These are phyloP conservation scores for Urechis unicinctus DNA, from an alignment of 2,888 invertebrate species.

Conservation along the genomic window DNA sequence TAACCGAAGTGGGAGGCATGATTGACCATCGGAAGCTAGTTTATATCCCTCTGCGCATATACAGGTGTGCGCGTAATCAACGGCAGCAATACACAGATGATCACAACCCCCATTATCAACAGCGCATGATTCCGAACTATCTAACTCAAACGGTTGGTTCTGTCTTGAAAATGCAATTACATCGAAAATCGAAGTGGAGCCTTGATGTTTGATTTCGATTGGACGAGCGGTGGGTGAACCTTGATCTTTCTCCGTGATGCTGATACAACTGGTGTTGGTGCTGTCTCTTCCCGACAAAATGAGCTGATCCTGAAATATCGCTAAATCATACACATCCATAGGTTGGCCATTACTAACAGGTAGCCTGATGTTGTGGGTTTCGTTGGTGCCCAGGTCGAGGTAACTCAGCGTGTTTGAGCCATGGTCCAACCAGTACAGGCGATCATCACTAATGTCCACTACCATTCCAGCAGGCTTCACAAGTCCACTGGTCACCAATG, in stretches of 20 bases:
- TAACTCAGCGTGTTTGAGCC: background rate
- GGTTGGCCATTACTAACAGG: background rate
- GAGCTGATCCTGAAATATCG: conserved; percentile 12
- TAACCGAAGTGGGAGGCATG: conserved; percentile 16
- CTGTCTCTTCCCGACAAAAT: conserved; percentile 10
- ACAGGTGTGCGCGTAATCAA: conserved; percentile 57
- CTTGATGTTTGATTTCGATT: conserved; percentile 8
- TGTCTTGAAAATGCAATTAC: conserved; percentile 14
- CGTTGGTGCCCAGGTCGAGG: background rate
- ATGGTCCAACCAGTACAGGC: background rate
- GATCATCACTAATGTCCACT: background rate
- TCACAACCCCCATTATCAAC: conserved; percentile 25
- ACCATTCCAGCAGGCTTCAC: conserved; percentile 9
- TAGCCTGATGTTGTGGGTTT: background rate
- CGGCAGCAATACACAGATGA: conserved; percentile 74
- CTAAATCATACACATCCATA: background rate
- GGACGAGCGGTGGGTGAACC: conserved; percentile 10
- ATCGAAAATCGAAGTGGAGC: conserved; percentile 5
- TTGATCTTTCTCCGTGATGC: conserved; percentile 9
- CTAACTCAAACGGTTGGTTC: conserved; percentile 7
- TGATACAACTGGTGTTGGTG: conserved; percentile 10
- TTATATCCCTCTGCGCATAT: conserved; percentile 75
- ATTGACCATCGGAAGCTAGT: conserved; percentile 49
- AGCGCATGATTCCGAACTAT: conserved; percentile 3
- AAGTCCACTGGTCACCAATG: background rate